These are phyloP conservation scores for Noctua fimbriata DNA, from an alignment of 2,888 invertebrate species.

Conservation along the genomic window DNA sequence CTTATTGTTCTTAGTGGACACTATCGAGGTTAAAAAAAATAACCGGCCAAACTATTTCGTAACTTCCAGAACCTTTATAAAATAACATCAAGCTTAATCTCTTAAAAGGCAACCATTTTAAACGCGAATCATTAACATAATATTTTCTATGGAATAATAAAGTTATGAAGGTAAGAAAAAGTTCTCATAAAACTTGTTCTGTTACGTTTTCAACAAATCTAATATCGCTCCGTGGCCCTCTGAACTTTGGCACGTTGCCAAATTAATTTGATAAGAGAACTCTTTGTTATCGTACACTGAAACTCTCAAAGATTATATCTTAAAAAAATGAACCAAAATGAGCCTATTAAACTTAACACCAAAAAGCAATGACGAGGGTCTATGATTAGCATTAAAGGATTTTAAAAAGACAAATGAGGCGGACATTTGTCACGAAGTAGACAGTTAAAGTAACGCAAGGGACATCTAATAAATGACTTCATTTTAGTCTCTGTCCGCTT, in stretches of 20 bases:
- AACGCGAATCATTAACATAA: slow-evolving; percentile 20
- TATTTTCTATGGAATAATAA: slow-evolving; percentile 46
- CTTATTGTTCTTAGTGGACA: not conserved
- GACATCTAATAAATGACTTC: slow-evolving; percentile 66
- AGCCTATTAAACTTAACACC: not conserved
- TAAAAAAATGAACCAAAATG: not conserved
- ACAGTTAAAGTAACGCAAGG: slow-evolving; percentile 35
- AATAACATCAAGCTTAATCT: not conserved
- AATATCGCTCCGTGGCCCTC: slow-evolving; percentile 24
- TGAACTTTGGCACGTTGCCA: slow-evolving; percentile 35
- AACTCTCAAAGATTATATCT: not conserved
- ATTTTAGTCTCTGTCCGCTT: slow-evolving; percentile 22
- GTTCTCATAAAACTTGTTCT: slow-evolving; percentile 34
- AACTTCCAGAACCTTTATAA: not conserved
- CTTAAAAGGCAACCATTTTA: not conserved
- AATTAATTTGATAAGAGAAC: slow-evolving; percentile 50
- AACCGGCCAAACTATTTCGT: not conserved
- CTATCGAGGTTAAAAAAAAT: not conserved
- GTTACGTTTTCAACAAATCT: slow-evolving; percentile 44
- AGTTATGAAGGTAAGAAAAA: slow-evolving; percentile 43
- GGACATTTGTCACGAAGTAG: slow-evolving; percentile 47
- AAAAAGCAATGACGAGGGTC: slow-evolving; percentile 9
- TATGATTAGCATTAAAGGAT: slow-evolving; percentile 7
- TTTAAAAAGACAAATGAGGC: slow-evolving; percentile 35
- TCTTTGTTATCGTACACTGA: slow-evolving; percentile 11